Conservation (phyloP, 2,113 vertebrate genomes). For the Raja brachyura region DNA sequence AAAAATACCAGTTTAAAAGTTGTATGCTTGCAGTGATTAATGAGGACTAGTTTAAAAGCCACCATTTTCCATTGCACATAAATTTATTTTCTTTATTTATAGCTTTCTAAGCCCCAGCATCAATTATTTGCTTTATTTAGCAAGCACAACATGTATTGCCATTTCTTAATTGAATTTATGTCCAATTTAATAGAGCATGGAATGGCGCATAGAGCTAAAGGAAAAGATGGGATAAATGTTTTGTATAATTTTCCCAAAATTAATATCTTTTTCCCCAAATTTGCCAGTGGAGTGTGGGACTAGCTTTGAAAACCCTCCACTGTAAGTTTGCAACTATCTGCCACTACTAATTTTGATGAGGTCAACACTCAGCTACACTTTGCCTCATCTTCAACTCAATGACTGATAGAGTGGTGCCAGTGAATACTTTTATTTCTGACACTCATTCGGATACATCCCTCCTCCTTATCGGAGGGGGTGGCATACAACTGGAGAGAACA, state of each 20-base stretch:
- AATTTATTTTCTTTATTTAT: not conserved
- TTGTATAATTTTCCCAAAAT: not conserved
- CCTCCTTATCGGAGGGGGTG: no score
- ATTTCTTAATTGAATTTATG: not conserved
- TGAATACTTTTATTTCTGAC: no score
- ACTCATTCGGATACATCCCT: no score
- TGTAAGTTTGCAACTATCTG: no score
- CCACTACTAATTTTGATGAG: no score
- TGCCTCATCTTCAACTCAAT: no score
- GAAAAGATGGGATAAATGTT: not conserved
- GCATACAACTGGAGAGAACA: no score
- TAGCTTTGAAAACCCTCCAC: no score
- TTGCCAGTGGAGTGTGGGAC: not conserved
- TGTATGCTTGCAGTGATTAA: constrained; percentile 4
- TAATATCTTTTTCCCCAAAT: not conserved
- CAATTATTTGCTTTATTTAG: not conserved
- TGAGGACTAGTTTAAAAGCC: constrained; percentile 3
- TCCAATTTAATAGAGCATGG: not conserved
- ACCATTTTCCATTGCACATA: not conserved
- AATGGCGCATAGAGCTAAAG: no score
- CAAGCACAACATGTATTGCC: not conserved
- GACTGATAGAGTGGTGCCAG: no score
- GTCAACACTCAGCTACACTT: no score
- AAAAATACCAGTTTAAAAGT: constrained; percentile 1
- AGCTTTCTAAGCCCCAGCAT: not conserved